phyloP scores from a whole-genome alignment of 2,113 vertebrate species.

The Turnix velox region DNA sequence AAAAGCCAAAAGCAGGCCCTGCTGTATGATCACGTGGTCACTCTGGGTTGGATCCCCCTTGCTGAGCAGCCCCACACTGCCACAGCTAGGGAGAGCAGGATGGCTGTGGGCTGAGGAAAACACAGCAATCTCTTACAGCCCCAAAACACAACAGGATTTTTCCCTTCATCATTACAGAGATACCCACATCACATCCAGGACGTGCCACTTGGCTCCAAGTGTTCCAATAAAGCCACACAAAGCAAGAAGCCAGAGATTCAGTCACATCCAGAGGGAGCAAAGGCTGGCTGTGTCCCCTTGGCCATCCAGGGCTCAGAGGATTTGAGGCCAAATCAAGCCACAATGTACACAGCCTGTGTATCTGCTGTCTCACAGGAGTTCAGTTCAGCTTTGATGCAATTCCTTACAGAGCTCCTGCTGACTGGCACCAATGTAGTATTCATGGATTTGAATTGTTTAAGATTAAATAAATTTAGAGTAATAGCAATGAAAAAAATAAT shows the following conservation, averaged over 20 bases:
- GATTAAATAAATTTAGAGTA: not conserved
- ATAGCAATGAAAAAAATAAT: not conserved
- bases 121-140: not conserved
- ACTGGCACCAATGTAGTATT: rapidly evolving
- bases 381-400: not conserved
- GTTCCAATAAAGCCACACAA: not conserved
- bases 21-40: not conserved
- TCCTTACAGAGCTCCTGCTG: not conserved
- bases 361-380: not conserved
- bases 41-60: not conserved
- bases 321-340: not conserved
- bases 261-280: not conserved
- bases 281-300: not conserved
- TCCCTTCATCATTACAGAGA: rapidly evolving
- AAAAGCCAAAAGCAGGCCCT: not conserved
- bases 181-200: rapidly evolving
- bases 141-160: not conserved
- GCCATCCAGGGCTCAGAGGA: not conserved
- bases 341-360: not conserved
- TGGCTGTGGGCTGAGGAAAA: not conserved
- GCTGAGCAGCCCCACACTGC: not conserved
- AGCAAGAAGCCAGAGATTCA: not conserved
- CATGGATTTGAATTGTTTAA: too few relatives aligned
- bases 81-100: not conserved
- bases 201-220: not conserved